Conservation (phyloP, 1,140 invertebrate genomes). For the Thaumetopoea pityocampa region DNA sequence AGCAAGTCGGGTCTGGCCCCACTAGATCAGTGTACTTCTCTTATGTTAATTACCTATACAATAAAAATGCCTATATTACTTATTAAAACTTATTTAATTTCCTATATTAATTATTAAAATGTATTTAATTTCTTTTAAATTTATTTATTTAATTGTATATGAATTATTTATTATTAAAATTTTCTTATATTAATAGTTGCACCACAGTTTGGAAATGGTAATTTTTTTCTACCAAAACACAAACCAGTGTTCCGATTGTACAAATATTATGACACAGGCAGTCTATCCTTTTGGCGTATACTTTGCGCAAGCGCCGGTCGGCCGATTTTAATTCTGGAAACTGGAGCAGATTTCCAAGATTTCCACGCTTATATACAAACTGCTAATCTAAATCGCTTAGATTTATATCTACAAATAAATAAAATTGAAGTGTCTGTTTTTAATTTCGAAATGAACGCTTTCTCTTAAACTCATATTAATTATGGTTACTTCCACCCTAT, state of each 20-base stretch:
- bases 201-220: slow-evolving; percentile 6
- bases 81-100: too few species aligned
- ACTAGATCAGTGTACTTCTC: too few species aligned
- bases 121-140: too few species aligned
- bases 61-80: too few species aligned
- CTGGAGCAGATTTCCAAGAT: slow-evolving; percentile 27
- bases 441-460: slow-evolving; percentile 4
- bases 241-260: too few species aligned
- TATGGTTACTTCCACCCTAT: too few species aligned
- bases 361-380: slow-evolving; percentile 1
- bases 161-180: not conserved
- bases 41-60: too few species aligned
- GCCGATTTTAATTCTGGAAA: slow-evolving; percentile 33
- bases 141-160: slow-evolving; percentile 1
- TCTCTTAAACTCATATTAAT: too few species aligned
- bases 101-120: too few species aligned
- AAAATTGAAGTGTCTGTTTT: slow-evolving; percentile 1
- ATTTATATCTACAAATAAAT: slow-evolving; percentile 1
- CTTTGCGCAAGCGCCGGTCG: slow-evolving; percentile 21
- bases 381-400: too few species aligned
- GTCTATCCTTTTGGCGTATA: slow-evolving; percentile 23
- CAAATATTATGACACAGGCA: too few species aligned
- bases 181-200: not conserved
- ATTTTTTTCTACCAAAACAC: slow-evolving; percentile 22
- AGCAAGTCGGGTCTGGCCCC: too few species aligned